A percentile compares a stretch with the other conserved stretches of the same genome.
Conservation (phyloP, 2,888 invertebrate species). For the Lysandra coridon region DNA sequence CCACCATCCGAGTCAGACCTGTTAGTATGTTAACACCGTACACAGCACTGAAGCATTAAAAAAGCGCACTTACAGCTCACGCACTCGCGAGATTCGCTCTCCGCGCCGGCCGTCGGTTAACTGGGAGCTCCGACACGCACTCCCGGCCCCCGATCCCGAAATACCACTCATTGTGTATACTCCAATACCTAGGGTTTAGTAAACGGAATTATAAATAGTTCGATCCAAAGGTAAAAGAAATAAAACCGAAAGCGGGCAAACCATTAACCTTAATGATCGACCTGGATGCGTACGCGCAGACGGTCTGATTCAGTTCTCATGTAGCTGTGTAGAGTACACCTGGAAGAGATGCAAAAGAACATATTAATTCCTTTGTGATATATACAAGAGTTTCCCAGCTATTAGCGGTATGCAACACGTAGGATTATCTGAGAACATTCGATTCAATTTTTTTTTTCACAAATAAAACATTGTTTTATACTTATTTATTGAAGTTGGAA, state of each 20-base stretch:
- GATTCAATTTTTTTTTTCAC: no score
- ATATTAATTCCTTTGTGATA: neutral
- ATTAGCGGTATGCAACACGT: no score
- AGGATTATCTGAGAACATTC: no score
- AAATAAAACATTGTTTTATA: no score
- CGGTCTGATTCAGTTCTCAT: slow-evolving; percentile 34
- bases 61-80: slow-evolving; percentile 69
- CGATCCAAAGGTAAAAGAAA: slow-evolving; percentile 44
- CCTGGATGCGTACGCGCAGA: slow-evolving; percentile 42
- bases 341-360: neutral
- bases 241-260: slow-evolving; percentile 47
- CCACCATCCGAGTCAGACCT: slow-evolving; percentile 53
- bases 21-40: slow-evolving; percentile 74
- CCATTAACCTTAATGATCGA: slow-evolving; percentile 52
- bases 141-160: slow-evolving; percentile 63
- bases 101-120: slow-evolving; percentile 61
- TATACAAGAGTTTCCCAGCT: no score
- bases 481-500: no score
- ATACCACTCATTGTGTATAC: slow-evolving; percentile 73
- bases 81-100: slow-evolving; percentile 51
- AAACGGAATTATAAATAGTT: slow-evolving; percentile 64
- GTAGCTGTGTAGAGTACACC: neutral
- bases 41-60: slow-evolving; percentile 56
- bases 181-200: slow-evolving; percentile 66
- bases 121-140: slow-evolving; percentile 57